These are phyloP conservation scores for Osmerus eperlanus DNA, from an alignment of 2,113 vertebrate genomes.

Conservation along the genomic window DNA sequence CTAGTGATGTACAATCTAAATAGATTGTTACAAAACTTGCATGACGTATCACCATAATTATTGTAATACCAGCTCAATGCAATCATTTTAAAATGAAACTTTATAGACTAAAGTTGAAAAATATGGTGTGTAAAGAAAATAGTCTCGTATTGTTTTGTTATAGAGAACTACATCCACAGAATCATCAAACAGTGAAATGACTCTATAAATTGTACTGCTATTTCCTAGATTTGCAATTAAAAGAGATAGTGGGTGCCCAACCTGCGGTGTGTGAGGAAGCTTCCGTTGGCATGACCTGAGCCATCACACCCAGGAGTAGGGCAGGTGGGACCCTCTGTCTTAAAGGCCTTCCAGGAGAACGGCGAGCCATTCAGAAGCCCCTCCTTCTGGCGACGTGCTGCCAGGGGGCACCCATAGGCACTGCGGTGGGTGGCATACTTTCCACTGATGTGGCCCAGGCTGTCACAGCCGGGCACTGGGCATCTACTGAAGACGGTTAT, in stretches of 20 bases:
- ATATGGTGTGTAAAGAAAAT: no score
- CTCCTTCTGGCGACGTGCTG: constrained; percentile 93
- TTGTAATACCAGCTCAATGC: no score
- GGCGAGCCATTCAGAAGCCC: constrained; percentile 88
- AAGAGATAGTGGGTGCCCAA: constrained; percentile 49
- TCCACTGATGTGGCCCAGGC: constrained; percentile 96
- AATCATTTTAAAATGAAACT: no score
- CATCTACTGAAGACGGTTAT: constrained; percentile 72
- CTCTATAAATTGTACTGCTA: no score
- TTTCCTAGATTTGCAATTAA: background rate
- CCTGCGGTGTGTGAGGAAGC: constrained; percentile 98
- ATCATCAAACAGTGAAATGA: no score
- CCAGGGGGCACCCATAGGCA: constrained; percentile 92
- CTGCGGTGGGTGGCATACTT: constrained; percentile 98
- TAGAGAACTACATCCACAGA: no score
- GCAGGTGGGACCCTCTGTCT: constrained; percentile 90
- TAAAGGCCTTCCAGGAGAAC: constrained; percentile 94
- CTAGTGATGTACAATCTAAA: background rate
- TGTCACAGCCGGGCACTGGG: constrained; percentile 94
- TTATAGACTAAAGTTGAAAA: no score
- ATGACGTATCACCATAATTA: no score
- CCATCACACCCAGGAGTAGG: constrained; percentile 94
- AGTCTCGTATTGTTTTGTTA: no score
- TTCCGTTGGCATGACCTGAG: constrained; percentile 93
- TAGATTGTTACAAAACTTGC: background rate